These are phyloP conservation scores for Mythimna vitellina DNA, from an alignment of 2,888 invertebrate species.

Conservation along the genomic window DNA sequence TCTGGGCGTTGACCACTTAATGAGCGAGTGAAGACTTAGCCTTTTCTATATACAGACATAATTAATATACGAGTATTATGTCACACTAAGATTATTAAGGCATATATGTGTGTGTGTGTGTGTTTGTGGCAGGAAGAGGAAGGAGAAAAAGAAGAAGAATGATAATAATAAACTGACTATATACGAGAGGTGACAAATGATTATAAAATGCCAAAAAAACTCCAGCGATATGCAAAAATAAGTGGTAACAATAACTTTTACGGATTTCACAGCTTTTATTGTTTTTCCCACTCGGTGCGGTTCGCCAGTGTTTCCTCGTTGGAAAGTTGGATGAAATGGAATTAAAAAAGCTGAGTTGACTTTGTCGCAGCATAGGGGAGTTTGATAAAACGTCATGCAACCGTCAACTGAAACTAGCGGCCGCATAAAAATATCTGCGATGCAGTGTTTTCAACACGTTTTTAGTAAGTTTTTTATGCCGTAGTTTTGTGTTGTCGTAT, in stretches of 20 bases:
- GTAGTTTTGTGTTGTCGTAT: background rate
- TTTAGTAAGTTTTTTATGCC: background rate
- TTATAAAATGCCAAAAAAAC: background rate
- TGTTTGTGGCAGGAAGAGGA: too few relatives aligned
- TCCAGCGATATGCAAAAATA: slow-evolving; percentile 9
- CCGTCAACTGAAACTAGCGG: background rate
- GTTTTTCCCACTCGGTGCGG: slow-evolving; percentile 10
- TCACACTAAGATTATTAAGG: too few relatives aligned
- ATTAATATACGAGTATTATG: too few relatives aligned
- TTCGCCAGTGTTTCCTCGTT: slow-evolving; percentile 12
- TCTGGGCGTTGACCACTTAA: too few relatives aligned
- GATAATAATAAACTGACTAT: background rate
- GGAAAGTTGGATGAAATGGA: slow-evolving; percentile 34
- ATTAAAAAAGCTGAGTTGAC: slow-evolving; percentile 36
- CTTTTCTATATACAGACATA: too few relatives aligned
- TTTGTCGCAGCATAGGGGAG: slow-evolving; percentile 24
- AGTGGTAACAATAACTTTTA: slow-evolving; percentile 24
- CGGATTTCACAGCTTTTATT: slow-evolving; percentile 24
- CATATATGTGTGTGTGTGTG: too few relatives aligned
- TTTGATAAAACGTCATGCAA: slow-evolving; percentile 31
- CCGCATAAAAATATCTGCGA: background rate
- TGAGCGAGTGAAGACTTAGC: too few relatives aligned
- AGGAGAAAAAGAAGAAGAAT: too few relatives aligned
- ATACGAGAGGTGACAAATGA: background rate
- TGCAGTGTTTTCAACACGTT: background rate